Evolutionary conservation across 2,888 invertebrate species (phyloP).

Genomic region (Tinea semifulvella): DNA sequence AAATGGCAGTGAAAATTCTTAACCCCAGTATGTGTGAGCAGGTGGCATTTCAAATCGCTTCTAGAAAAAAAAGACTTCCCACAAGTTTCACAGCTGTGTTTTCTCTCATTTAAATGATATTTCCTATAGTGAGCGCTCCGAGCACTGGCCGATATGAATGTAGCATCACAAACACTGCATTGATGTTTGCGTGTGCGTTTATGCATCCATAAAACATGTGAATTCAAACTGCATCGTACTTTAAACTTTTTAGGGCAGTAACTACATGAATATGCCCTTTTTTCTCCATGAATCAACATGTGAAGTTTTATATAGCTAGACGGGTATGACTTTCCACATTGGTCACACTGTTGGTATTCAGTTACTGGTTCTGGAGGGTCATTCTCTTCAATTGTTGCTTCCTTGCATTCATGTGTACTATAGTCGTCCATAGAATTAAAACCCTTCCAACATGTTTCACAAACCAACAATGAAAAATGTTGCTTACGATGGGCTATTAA

Average conservation of each 20-base stretch:
- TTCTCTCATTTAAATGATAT: conserved; percentile 57
- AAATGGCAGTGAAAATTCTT: conserved; percentile 58
- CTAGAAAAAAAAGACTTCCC: conserved; percentile 55
- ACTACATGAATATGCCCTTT: conserved; percentile 49
- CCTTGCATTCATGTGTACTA: conserved; percentile 40
- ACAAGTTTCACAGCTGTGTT: conserved; percentile 54
- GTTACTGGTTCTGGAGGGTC: conserved; percentile 17
- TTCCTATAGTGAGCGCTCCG: conserved; percentile 54
- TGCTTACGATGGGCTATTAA: conserved; percentile 49
- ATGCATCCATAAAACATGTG: conserved; percentile 57
- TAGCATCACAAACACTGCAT: conserved; percentile 56
- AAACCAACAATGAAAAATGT: conserved; percentile 50
- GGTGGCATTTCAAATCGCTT: conserved; percentile 52
- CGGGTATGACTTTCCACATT: conserved; percentile 60
- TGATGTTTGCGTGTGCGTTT: conserved; percentile 54
- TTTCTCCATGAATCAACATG: conserved; percentile 50
- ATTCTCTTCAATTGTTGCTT: conserved; percentile 31
- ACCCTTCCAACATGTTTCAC: conserved; percentile 57
- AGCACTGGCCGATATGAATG: conserved; percentile 55
- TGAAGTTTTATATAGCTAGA: conserved; percentile 54
- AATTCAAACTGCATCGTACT: conserved; percentile 52
- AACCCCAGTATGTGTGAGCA: conserved; percentile 53
- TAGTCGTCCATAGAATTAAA: conserved; percentile 37
- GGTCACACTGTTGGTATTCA: conserved; percentile 48
- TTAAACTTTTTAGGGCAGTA: conserved; percentile 60